These are phyloP conservation scores for Halcyon senegalensis DNA, from an alignment of 2,113 vertebrate species.

Conservation along the genomic window DNA sequence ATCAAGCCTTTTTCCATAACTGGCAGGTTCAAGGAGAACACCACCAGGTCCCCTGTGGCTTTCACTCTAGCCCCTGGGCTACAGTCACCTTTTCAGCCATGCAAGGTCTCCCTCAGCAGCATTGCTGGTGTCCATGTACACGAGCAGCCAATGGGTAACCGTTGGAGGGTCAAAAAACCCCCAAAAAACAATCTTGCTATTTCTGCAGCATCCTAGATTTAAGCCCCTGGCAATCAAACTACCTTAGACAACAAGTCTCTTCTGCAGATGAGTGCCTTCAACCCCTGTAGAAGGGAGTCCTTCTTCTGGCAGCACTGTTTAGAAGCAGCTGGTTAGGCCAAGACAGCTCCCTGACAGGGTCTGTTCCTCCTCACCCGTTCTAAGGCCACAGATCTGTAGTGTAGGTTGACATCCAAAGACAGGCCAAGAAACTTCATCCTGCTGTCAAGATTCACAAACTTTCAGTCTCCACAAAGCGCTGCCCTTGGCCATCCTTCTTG, in stretches of 20 bases:
- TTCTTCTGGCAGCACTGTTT: not conserved
- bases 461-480: not conserved
- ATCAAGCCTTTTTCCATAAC: not conserved
- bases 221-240: not conserved
- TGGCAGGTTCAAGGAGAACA: not conserved
- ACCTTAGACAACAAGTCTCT: not conserved
- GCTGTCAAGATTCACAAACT: not conserved
- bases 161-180: not conserved
- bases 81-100: not conserved
- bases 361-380: not conserved
- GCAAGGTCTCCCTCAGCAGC: not conserved
- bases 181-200: not conserved
- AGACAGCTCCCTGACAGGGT: not conserved
- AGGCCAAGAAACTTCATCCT: not conserved
- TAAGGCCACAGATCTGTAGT: not conserved
- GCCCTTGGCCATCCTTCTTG: not conserved
- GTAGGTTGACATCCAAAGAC: not conserved
- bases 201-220: not conserved
- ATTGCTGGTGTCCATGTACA: not conserved
- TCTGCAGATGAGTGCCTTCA: not conserved
- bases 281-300: not conserved
- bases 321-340: not conserved
- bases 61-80: not conserved
- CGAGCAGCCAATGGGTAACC: not conserved
- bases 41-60: not conserved